Percentiles rank a stretch among this genome's conserved stretches.
Conservation (phyloP, 2,113 vertebrate genomes). For the Cheilinus undulatus region DNA sequence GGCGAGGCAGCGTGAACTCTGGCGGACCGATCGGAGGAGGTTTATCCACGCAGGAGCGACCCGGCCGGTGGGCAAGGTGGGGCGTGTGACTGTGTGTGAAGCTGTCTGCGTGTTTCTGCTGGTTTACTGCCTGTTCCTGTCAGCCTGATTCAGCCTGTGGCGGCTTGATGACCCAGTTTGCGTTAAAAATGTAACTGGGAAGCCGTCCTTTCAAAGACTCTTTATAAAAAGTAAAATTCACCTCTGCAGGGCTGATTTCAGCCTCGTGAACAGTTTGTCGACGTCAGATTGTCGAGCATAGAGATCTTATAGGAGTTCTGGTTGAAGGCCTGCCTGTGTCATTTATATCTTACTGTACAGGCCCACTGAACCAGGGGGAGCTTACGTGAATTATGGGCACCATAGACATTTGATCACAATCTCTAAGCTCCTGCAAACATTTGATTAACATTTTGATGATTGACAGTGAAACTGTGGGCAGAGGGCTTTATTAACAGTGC, state of each 20-base stretch:
- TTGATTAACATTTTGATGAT: conserved; percentile 15
- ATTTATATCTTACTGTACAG: conserved; percentile 29
- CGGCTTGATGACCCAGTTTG: conserved; percentile 73
- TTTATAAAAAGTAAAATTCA: conserved; percentile 6
- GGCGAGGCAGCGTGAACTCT: conserved; percentile 65
- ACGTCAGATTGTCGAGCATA: conserved; percentile 26
- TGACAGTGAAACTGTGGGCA: not conserved
- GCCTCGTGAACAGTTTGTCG: conserved; percentile 7
- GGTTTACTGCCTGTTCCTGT: conserved; percentile 33
- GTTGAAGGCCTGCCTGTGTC: conserved; percentile 54
- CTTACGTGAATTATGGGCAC: conserved; percentile 25
- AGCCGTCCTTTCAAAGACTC: conserved; percentile 32
- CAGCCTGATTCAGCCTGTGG: conserved; percentile 54
- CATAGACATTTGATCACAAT: conserved; percentile 21
- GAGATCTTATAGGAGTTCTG: conserved; percentile 55
- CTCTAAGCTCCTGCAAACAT: conserved; percentile 7
- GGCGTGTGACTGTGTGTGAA: conserved; percentile 48
- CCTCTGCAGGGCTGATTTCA: conserved; percentile 5
- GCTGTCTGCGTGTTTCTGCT: conserved; percentile 43
- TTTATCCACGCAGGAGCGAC: conserved; percentile 54
- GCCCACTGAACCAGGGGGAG: conserved; percentile 50
- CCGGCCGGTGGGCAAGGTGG: conserved; percentile 76
- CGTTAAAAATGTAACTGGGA: conserved; percentile 37
- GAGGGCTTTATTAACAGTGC: conserved; percentile 2
- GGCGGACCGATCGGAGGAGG: conserved; percentile 41